phyloP scores from a whole-genome alignment of 2,888 invertebrate species.

The Sinelater perroti region DNA sequence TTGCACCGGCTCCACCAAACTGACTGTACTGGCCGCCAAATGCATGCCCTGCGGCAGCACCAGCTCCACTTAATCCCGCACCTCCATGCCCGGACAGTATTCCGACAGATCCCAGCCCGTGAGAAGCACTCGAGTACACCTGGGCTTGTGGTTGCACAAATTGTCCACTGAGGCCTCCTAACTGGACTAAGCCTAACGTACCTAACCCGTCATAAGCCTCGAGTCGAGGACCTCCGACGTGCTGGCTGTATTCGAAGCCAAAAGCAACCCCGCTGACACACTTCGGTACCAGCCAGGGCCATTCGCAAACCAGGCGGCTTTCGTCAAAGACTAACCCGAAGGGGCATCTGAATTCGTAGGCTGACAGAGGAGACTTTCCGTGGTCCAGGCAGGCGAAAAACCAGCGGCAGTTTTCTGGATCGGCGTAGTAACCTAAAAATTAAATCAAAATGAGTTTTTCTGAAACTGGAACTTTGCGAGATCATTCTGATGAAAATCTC shows the following conservation, averaged over 20 bases:
- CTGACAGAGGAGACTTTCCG: slow-evolving; percentile 69
- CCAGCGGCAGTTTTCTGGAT: slow-evolving; percentile 84
- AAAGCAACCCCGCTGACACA: slow-evolving; percentile 61
- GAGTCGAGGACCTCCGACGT: slow-evolving; percentile 35
- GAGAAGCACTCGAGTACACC: slow-evolving; percentile 1
- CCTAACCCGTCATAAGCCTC: slow-evolving; percentile 57
- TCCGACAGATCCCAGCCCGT: too few species aligned
- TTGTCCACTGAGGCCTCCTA: slow-evolving; percentile 54
- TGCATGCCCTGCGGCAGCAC: not conserved
- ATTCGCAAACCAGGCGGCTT: slow-evolving; percentile 74
- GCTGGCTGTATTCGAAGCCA: slow-evolving; percentile 11
- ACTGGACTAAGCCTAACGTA: slow-evolving; percentile 47
- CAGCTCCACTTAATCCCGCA: not conserved
- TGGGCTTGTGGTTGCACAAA: slow-evolving; percentile 42
- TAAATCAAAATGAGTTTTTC: too few species aligned
- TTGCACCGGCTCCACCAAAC: not conserved
- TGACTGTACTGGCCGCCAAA: too few species aligned
- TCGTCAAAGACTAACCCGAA: slow-evolving; percentile 82
- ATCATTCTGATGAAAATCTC: too few species aligned
- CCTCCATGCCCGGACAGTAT: not conserved
- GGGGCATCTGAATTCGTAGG: slow-evolving; percentile 84
- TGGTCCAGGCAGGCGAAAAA: slow-evolving; percentile 84
- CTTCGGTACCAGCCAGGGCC: slow-evolving; percentile 78
- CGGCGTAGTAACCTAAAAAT: slow-evolving; percentile 77
- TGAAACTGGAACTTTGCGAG: too few species aligned